Evolutionary conservation across 1,140 invertebrate genomes (phyloP), one percentile per base, ranked within the genome.

Genomic region (Diploscapter pachys): DNA sequence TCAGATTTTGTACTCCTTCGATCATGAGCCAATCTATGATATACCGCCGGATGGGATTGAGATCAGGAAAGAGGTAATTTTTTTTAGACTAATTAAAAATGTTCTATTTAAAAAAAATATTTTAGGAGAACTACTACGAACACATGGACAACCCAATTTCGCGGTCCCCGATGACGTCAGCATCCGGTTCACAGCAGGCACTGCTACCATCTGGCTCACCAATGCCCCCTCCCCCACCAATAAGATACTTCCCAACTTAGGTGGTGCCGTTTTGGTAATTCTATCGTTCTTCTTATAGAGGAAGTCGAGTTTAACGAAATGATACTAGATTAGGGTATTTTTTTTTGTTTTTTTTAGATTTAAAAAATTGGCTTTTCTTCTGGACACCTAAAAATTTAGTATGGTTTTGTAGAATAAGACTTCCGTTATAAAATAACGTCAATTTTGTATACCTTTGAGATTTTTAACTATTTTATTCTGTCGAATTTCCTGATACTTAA

Each of bases 1-100:
- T 8, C 78, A 80, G 65, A 68, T 80, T 53, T 54, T 80, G 59
- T 80, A 80, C 62, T 80, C 79, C 9, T 80, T 80, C 75, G 79
- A 80, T 59, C 75, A 80, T 72, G 79, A 80, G 65, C 79, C 79
- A 11, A 66, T 80, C 55, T 80, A 80, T 59, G 79, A 80, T 68
- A 73, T 70, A 50, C 79, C 79, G 4, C 79, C 79, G 3, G 79
- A 79, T 48, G 55, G 13, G 4, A 31, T 9, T 62, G 50, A n/a
- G 13, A 31, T 31, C 31, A 31, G 1, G 31, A 31, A 31, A 31
- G 31, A 31, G 31, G 31, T 31, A 31, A 31, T 31, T 31, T 31
- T 31, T 52, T 68, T 52, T 31, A 68, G 31, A n/a, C n/a, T n/a
- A n/a, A n/a, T n/a, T n/a, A n/a, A n/a, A n/a, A n/a, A n/a, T n/a